Evolutionary conservation across 2,113 vertebrate species (phyloP).

Genomic region (Benitochromis conjunctus): DNA sequence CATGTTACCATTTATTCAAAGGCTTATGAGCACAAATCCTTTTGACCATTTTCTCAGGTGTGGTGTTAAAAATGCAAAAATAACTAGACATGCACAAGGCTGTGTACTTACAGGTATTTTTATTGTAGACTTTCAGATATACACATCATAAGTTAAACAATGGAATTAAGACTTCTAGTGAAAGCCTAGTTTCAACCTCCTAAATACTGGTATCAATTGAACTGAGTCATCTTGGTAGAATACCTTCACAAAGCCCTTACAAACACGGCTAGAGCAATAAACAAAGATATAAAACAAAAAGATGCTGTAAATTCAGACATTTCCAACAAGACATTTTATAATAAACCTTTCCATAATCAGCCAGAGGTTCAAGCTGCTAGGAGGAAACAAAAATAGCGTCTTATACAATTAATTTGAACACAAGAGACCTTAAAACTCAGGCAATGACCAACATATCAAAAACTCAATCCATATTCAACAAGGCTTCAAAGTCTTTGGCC

Average conservation of each 20-base stretch:
- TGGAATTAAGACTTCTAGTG: not conserved
- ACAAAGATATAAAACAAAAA: not conserved
- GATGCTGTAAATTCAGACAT: not conserved
- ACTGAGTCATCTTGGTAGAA: not conserved
- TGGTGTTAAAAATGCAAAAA: not conserved
- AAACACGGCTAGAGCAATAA: not conserved
- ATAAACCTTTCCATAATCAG: not conserved
- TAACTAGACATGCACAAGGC: not conserved
- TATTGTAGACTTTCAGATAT: not conserved
- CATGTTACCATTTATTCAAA: not conserved
- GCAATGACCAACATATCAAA: not conserved
- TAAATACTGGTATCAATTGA: not conserved
- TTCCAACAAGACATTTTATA: not conserved
- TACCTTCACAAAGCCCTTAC: not conserved
- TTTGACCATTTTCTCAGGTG: not conserved
- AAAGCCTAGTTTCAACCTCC: not conserved
- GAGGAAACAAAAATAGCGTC: not conserved
- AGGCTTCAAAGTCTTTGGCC: not conserved
- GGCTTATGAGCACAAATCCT: not conserved
- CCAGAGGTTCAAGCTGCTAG: not conserved
- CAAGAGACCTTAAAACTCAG: not conserved
- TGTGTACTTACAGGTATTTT: not conserved
- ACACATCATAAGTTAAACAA: not conserved
- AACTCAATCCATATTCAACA: not conserved
- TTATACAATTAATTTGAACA: not conserved